A percentile compares a stretch with the other conserved stretches of the same genome.
phyloP scores from a whole-genome alignment of 2,888 invertebrate genomes.

The Pachycephus smyrnensis region DNA sequence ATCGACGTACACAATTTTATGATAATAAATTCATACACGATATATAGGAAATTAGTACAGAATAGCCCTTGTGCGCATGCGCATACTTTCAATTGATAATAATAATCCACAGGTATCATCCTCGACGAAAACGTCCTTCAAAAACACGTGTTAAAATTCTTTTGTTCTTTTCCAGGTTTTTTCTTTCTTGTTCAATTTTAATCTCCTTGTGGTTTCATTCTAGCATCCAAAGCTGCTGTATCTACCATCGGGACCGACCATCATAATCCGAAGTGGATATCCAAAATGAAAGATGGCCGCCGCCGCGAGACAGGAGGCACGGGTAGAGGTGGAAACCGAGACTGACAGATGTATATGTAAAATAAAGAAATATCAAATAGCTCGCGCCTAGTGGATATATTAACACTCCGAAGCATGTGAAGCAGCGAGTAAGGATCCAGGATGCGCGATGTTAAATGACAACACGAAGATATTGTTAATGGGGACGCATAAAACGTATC shows the following conservation, averaged over 20 bases:
- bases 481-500: conserved; percentile 32
- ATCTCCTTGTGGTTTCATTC: neutral
- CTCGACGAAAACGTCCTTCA: too few species aligned
- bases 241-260: neutral
- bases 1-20: rapidly evolving
- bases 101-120: neutral
- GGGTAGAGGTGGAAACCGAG: neutral
- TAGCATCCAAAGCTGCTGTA: neutral
- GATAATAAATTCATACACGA: too few species aligned
- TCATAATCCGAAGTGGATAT: neutral
- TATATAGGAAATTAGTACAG: too few species aligned
- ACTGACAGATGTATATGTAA: neutral
- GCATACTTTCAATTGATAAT: neutral
- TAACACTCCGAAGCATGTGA: neutral
- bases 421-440: neutral
- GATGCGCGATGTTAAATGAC: conserved; percentile 6
- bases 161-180: neutral
- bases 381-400: neutral
- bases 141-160: neutral
- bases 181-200: neutral
- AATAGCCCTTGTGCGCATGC: too few species aligned
- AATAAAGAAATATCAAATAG: neutral
- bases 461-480: conserved; percentile 24
- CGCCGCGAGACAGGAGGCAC: too few species aligned
- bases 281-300: neutral